phyloP scores from a whole-genome alignment of 2,113 vertebrate genomes.

The Columba janthina region DNA sequence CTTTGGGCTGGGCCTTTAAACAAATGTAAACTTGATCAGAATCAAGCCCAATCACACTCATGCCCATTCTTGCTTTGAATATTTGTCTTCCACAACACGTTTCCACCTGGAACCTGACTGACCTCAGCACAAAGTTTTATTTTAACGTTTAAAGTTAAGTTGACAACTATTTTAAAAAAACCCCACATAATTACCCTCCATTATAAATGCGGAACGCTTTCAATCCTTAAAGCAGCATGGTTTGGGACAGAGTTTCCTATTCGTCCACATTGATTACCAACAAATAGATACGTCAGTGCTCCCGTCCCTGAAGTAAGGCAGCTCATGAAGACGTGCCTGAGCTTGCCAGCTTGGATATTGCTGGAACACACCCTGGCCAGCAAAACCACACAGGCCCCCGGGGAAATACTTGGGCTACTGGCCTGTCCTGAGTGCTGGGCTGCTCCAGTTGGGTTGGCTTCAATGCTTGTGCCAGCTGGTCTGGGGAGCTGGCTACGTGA shows the following conservation, averaged over 20 bases:
- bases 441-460: not conserved
- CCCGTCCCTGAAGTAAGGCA: not conserved
- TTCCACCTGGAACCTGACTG: not conserved
- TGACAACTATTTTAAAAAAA: not conserved
- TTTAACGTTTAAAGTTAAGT: not conserved
- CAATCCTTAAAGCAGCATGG: not conserved
- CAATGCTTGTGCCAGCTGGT: not conserved
- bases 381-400: not conserved
- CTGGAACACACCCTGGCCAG: not conserved
- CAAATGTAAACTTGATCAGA: conserved; percentile 61
- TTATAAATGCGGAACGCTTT: not conserved
- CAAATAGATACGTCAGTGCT: not conserved
- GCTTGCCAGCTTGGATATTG: not conserved
- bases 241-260: not conserved
- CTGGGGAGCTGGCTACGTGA: not conserved
- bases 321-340: not conserved
- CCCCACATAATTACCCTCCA: not conserved
- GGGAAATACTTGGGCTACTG: not conserved
- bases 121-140: not conserved
- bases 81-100: not conserved
- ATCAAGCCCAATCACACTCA: conserved; percentile 36
- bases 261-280: not conserved
- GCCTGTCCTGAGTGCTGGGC: not conserved
- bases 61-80: conserved; percentile 58
- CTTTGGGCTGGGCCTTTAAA: conserved; percentile 42